These are phyloP conservation scores for Ranitomeya variabilis DNA, from an alignment of 2,113 vertebrate genomes.

Conservation along the genomic window DNA sequence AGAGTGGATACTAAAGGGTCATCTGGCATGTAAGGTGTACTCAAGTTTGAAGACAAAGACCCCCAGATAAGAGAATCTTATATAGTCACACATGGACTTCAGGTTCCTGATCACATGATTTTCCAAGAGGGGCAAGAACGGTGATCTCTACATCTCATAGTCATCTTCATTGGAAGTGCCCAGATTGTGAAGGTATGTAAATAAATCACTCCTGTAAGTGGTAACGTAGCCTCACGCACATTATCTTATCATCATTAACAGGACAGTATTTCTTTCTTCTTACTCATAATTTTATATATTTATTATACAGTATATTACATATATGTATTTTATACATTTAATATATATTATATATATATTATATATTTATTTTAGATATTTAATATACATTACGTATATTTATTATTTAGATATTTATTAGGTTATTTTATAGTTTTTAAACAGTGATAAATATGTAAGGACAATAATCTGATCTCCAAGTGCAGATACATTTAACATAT, in stretches of 20 bases:
- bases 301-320: too few species aligned
- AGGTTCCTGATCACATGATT: neutral
- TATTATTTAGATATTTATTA: too few species aligned
- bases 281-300: too few species aligned
- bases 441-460: neutral
- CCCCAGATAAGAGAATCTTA: neutral
- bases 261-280: too few species aligned
- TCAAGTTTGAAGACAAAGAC: neutral
- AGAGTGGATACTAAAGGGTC: neutral
- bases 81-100: constrained; percentile 1
- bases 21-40: neutral
- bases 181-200: constrained; percentile 28
- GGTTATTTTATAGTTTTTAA: neutral
- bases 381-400: too few species aligned
- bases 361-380: too few species aligned
- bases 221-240: neutral
- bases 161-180: neutral
- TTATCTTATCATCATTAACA: neutral
- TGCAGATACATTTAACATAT: neutral
- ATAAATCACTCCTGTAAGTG: neutral
- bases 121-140: neutral
- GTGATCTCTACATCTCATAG: neutral
- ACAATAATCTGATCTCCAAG: neutral
- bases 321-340: too few species aligned
- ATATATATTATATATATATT: too few species aligned